These are phyloP conservation scores for Pogonophryne albipinna DNA, from an alignment of 2,797 vertebrate genomes.

Conservation along the genomic window DNA sequence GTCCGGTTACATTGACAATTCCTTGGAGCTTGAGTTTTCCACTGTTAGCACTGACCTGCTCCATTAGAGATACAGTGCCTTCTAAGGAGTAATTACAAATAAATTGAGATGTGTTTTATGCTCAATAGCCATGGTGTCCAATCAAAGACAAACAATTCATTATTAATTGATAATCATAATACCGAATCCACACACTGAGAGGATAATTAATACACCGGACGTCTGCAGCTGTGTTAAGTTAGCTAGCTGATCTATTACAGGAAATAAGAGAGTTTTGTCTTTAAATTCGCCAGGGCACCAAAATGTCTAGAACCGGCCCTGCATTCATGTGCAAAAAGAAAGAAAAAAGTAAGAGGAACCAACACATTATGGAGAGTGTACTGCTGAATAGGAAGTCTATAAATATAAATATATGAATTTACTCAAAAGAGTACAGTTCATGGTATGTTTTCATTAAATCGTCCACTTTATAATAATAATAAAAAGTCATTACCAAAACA, in stretches of 20 bases:
- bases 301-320: too few relatives aligned
- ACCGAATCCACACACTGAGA: neutral
- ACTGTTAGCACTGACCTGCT: neutral
- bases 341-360: neutral
- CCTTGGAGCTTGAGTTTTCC: neutral
- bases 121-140: neutral
- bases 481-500: too few relatives aligned
- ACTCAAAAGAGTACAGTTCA: too few relatives aligned
- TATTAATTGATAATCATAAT: neutral
- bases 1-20: neutral
- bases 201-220: conserved; percentile 57
- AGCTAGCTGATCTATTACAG: neutral
- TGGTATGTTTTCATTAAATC: neutral
- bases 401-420: neutral
- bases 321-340: neutral
- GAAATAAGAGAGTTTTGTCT: neutral
- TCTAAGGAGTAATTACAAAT: neutral
- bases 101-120: neutral
- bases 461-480: too few relatives aligned
- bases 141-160: neutral
- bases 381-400: neutral
- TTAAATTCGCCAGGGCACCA: neutral
- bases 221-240: conserved; percentile 35
- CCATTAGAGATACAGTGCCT: too few relatives aligned
- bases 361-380: neutral